Evolutionary conservation across 2,888 invertebrate species (phyloP), one percentile per base, ranked within the genome.

Genomic region (Anorthoa munda): DNA sequence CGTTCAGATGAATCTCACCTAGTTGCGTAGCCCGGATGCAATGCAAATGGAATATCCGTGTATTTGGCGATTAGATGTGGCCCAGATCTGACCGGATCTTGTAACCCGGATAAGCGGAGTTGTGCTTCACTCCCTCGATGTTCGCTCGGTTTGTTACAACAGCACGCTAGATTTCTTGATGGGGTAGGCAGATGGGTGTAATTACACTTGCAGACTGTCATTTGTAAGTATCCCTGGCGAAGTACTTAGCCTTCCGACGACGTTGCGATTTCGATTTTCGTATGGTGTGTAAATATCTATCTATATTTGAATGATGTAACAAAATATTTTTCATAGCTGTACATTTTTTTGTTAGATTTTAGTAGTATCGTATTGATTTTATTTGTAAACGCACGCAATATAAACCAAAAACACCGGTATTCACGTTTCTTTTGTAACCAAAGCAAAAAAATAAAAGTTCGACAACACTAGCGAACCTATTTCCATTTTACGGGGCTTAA

Each of bases 31-130:
- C 83, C 86, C 88, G 90, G 90, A 91, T 91, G 89, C 89, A 88
- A 92, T 91, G 92, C 92, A 93, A 93, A 93, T 94, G 93, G 93
- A 93, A 93, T 93, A 92, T 88, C 90, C 93, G 88, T 93, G 93
- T 94, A 90, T 88, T 86, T 83, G 86, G 89, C 90, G 93, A 93
- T 92, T 94, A 93, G 92, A 90, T 88, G 86, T 84, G 88, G 85
- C 87, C 85, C 84, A 87, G 86, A 88, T 90, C 85, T 85, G 88
- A 86, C 89, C 91, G 90, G 91, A 90, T 89, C 92, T 90, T 91
- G 91, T 89, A 88, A 80, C 87, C 89, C 86, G 90, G 92, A 91
- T 91, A 90, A 92, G 89, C 92, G 86, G 87, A 87, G 88, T 87
- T 86, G 84, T 87, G 89, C 89, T 86, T 87, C 86, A 86, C 89